phyloP scores from a whole-genome alignment of 1,140 invertebrate species.

The Drosophila nannoptera region DNA sequence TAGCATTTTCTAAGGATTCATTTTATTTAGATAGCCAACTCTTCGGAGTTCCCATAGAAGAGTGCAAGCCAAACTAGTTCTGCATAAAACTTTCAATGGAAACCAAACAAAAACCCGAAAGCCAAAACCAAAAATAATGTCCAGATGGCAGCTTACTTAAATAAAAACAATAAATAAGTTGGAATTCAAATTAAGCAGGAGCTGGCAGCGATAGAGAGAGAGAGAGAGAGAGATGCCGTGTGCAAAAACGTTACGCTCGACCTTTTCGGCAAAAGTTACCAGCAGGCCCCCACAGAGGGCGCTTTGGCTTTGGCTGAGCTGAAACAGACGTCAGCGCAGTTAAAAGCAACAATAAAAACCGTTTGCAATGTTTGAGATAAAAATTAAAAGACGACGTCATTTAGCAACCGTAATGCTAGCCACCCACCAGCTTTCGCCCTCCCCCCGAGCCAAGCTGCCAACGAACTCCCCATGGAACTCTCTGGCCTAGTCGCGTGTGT shows the following conservation, averaged over 20 bases:
- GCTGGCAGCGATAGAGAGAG: too few species aligned
- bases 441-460: slow-evolving; percentile 8
- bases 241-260: slow-evolving; percentile 47
- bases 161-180: slow-evolving; percentile 51
- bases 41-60: not conserved
- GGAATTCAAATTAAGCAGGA: slow-evolving; percentile 66
- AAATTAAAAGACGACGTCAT: slow-evolving; percentile 78
- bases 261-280: slow-evolving; percentile 54
- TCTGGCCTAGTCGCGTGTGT: slow-evolving; percentile 57
- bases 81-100: slow-evolving; percentile 12
- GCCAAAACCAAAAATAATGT: slow-evolving; percentile 5
- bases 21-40: not conserved
- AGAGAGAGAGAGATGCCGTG: slow-evolving; percentile 48
- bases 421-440: too few species aligned
- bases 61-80: slow-evolving; percentile 8
- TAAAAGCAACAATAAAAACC: slow-evolving; percentile 76
- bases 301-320: slow-evolving; percentile 13
- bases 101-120: slow-evolving; percentile 17
- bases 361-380: slow-evolving; percentile 77
- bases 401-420: slow-evolving; percentile 41
- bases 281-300: slow-evolving; percentile 15
- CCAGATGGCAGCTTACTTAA: slow-evolving; percentile 19
- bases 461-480: slow-evolving; percentile 32
- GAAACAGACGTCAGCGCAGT: slow-evolving; percentile 68
- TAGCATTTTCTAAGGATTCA: not conserved